Conservation (phyloP, 2,888 invertebrate genomes). For the Pardosa pseudoannulata region DNA sequence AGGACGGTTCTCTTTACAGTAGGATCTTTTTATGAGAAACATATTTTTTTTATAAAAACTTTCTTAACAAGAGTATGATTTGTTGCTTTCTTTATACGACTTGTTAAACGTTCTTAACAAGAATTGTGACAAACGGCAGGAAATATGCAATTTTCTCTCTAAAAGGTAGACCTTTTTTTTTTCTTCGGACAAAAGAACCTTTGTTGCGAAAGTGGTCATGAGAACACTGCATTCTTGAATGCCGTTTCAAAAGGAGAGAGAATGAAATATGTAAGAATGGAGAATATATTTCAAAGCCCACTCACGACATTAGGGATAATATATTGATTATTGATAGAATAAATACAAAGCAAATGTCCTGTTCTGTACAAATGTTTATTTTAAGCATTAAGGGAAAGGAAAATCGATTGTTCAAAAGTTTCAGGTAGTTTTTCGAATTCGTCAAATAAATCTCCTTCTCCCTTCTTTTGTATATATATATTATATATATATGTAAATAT, state of each 20-base stretch:
- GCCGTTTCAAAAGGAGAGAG: neutral
- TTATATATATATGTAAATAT: too few species aligned
- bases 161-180: neutral
- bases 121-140: neutral
- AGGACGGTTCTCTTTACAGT: neutral
- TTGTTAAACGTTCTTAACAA: neutral
- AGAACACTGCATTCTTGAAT: neutral
- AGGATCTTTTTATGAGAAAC: neutral
- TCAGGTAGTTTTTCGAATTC: too few species aligned
- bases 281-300: neutral
- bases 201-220: neutral
- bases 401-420: too few species aligned
- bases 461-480: too few species aligned
- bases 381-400: too few species aligned
- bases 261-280: neutral
- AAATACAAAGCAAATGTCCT: too few species aligned
- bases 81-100: neutral
- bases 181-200: neutral
- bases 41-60: neutral
- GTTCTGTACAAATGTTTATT: too few species aligned
- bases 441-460: too few species aligned
- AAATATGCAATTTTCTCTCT: conserved; percentile 1
- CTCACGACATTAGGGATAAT: too few species aligned
- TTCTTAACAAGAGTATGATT: neutral
- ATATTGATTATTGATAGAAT: too few species aligned